Conservation (phyloP, 1,140 invertebrate genomes). For the Drosophila equinoxialis region DNA sequence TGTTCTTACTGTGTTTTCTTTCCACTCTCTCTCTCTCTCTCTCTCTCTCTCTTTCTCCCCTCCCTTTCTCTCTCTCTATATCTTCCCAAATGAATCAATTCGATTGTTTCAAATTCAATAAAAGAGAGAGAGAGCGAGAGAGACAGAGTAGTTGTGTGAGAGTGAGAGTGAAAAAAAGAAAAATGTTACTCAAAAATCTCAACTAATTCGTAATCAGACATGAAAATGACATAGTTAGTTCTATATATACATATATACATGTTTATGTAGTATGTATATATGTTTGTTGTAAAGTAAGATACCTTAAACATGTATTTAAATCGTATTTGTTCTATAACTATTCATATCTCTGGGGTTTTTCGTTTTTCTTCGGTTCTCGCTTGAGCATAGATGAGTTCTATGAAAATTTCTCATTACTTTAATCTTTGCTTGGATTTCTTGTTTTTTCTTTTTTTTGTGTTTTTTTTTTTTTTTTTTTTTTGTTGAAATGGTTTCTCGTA, state of each 20-base stretch:
- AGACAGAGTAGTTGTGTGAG: slow-evolving; percentile 36
- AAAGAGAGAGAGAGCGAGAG: slow-evolving; percentile 31
- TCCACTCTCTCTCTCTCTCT: not conserved
- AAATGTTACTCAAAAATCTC: slow-evolving; percentile 21
- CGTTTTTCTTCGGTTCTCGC: not conserved
- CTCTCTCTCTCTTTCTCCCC: no score
- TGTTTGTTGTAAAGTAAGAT: slow-evolving; percentile 1
- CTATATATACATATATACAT: slow-evolving; percentile 38
- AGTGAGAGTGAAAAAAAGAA: slow-evolving; percentile 34
- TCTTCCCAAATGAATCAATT: slow-evolving; percentile 48
- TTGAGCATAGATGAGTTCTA: slow-evolving; percentile 3
- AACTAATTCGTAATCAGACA: slow-evolving; percentile 10
- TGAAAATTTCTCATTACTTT: slow-evolving; percentile 13
- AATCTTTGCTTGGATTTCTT: slow-evolving; percentile 5
- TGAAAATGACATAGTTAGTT: slow-evolving; percentile 1
- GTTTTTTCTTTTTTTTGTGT: not conserved
- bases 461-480: slow-evolving; percentile 24
- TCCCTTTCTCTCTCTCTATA: no score
- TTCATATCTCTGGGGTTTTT: not conserved
- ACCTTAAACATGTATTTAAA: not conserved
- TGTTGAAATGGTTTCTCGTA: slow-evolving; percentile 27
- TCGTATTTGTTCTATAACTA: slow-evolving; percentile 1
- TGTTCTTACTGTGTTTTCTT: slow-evolving; percentile 80
- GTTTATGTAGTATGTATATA: slow-evolving; percentile 34
- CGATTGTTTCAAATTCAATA: slow-evolving; percentile 43